A percentile compares a stretch with the other conserved stretches of the same genome.
These are phyloP conservation scores for Drosophila guanche DNA, from an alignment of 1,140 invertebrate genomes.

Conservation along the genomic window DNA sequence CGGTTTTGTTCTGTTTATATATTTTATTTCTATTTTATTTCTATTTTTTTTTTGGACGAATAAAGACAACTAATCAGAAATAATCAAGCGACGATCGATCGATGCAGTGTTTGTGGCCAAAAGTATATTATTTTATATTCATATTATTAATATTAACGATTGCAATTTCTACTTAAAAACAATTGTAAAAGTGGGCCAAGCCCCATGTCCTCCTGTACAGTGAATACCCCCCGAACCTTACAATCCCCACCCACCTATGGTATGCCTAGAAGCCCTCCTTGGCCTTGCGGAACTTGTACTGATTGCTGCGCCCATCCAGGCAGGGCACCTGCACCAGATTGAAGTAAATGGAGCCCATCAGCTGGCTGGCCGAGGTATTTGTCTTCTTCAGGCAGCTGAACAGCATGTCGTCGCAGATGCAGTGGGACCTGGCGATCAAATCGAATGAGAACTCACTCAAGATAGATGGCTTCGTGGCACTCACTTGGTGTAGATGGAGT, in stretches of 20 bases:
- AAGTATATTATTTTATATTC: conserved; percentile 36
- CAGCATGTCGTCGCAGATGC: conserved; percentile 92
- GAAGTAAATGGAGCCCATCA: conserved; percentile 95
- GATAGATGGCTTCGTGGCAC: neutral
- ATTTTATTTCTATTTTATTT: conserved; percentile 5
- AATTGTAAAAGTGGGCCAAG: conserved; percentile 38
- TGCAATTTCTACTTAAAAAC: conserved; percentile 51
- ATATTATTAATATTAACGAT: conserved; percentile 41
- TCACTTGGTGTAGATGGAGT: conserved; percentile 93
- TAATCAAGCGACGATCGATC: neutral
- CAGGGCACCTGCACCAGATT: conserved; percentile 91
- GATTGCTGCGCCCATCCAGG: conserved; percentile 85
- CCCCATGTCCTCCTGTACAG: conserved; percentile 33
- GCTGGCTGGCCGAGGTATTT: conserved; percentile 87
- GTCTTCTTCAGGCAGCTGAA: conserved; percentile 91
- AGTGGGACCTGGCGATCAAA: conserved; percentile 87
- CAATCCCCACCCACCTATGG: neutral
- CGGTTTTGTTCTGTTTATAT: neutral
- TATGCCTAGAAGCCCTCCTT: conserved; percentile 73
- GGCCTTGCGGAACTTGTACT: conserved; percentile 75
- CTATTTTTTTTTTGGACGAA: conserved; percentile 1
- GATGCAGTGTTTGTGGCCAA: neutral
- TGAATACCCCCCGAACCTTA: neutral
- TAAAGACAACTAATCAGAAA: conserved; percentile 50
- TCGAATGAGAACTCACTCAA: too few relatives aligned